phyloP scores from a whole-genome alignment of 2,113 vertebrate genomes.

The Poeciliopsis turrubarensis region DNA sequence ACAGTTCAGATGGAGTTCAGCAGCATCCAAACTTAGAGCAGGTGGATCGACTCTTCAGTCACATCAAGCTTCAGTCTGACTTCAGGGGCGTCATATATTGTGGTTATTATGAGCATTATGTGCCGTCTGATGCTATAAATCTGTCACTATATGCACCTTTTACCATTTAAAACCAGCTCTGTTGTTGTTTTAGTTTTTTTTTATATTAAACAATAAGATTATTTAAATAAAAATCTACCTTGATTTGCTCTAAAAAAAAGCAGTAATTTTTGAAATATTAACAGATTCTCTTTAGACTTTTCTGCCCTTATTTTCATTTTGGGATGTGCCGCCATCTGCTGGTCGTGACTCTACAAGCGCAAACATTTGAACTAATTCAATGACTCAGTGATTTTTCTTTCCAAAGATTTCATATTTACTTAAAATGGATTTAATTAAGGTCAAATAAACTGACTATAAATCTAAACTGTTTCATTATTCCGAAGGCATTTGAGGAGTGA shows the following conservation, averaged over 20 bases:
- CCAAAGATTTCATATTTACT: background rate
- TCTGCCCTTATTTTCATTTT: conserved; percentile 1
- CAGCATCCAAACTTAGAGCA: background rate
- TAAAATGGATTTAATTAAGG: background rate
- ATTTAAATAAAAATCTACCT: too few species aligned
- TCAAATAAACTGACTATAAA: background rate
- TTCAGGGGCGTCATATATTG: background rate
- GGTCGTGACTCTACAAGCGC: background rate
- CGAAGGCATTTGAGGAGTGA: background rate
- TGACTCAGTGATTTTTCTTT: background rate
- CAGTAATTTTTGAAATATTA: background rate
- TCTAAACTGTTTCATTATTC: background rate
- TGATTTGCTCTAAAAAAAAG: background rate
- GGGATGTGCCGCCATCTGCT: conserved; percentile 58
- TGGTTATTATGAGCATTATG: background rate
- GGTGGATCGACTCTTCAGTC: background rate
- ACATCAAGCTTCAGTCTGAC: background rate
- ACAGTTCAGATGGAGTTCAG: background rate
- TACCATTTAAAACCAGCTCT: too few species aligned
- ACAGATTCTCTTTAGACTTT: background rate
- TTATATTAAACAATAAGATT: too few species aligned
- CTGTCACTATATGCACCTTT: background rate
- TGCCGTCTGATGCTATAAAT: background rate
- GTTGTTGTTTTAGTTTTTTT: too few species aligned
- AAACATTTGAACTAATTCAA: background rate